Base-by-base conservation (phyloP, 2,113 vertebrate genomes). In the Pollimyrus isidori region DNA sequence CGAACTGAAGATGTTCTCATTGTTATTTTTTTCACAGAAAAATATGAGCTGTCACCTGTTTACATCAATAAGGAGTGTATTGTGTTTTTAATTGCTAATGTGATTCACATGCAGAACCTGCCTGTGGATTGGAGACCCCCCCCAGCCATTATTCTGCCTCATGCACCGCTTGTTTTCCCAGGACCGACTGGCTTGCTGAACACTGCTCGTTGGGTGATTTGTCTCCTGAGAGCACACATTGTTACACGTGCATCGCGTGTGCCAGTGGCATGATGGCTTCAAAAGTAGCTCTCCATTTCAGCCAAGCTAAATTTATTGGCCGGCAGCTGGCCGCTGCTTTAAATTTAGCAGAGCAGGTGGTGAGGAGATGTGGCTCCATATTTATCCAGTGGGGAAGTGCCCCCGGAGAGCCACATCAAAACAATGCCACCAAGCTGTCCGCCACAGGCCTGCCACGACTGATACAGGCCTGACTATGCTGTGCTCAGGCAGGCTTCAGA, bases 301-400 rank as follows among this genome's bases (percentile, higher is more conserved):
- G 87, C 90, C 35, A 39, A 10, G 69, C 92, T 92, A 92, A 90
- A 93, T 93, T 90, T 93, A 92, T 90, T 89, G 86, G 89, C 30
- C 88, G 87, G 88, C 92, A 93, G 92, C 91, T 93, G 92, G 85
- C 13, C 73, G 35, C 19, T 52, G 88, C 35, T 15, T 84, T 93
- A 93, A 90, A 92, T 93, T 90, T 93, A 91, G 92, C 90, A 56
- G 13, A 91, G 80, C 93, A 92, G 92, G 91, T 93, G 93, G 91
- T 85, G 65, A 30, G 42, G 91, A 93, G 92, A 48, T 69, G 82
- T 85, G 21, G 82, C 91, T 92, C 91, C 83, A 62, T 88, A 76
- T 86, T 89, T 90, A 90, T 86, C 56, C 35, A 87, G 69, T n/a
- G 48, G 87, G 90, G 80, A 90, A 91, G 90, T 91, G 88, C 89